Base-by-base conservation (phyloP, 2,797 vertebrate genomes). In the Epinephelus malabaricus region DNA sequence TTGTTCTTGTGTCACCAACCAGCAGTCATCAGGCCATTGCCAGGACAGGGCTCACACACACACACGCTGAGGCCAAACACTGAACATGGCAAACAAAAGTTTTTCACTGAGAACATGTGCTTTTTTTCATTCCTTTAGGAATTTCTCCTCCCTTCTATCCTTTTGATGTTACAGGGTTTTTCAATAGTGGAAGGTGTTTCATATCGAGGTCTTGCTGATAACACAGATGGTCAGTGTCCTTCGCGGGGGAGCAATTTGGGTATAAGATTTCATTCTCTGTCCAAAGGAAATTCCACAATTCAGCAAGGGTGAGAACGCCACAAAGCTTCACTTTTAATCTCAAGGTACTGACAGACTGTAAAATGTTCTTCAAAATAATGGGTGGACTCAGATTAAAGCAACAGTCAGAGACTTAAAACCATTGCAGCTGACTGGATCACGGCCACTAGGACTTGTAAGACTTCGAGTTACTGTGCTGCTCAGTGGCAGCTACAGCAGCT, bases 111-210 rank as follows among this genome's bases (percentile, higher is more conserved):
- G 67, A 90, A 79, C 83, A 76, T 71, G 55, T 84, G 67, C 43
- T 75, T 78, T 82, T 76, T 74, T 80, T 84, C 55, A 74, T 81
- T 76, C 55, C 78, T 78, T 46, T 27, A 56, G 82, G 85, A 84
- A 80, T 84, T 76, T 45, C 62, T 85, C 78, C 74, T 88, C 68
- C 69, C 30, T 73, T 62, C 40, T 68, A 3, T 73, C 63, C 65
- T 76, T 95, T 86, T 92, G 89, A 93, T 87, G 81, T 89, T 83
- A 45, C 34, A 61, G 18, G n/a, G 53, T 68, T 62, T 91, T 86
- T 93, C 84, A 92, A 88, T 92, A 84, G 69, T 68, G 50, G 78
- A 91, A 95, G 92, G 93, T 94, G 95, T 95, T 95, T 95, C 93
- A 94, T 94, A 93, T 94, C 80, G 88, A 77, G 69, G 70, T 73